Evolutionary conservation across 2,888 invertebrate genomes (phyloP).

Genomic region (Nesidiocoris tenuis): DNA sequence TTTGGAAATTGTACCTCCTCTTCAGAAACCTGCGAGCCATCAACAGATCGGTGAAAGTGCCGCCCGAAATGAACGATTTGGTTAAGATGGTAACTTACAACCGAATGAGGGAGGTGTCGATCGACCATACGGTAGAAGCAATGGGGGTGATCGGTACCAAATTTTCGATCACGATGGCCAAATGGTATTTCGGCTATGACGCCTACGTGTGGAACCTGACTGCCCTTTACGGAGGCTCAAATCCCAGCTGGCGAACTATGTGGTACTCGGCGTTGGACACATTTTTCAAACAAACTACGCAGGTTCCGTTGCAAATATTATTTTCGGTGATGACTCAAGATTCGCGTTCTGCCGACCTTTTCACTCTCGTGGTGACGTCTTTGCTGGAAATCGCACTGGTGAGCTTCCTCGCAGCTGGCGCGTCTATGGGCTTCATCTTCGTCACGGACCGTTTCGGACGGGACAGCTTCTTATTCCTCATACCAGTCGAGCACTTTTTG

Average conservation of each 20-base stretch:
- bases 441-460: neutral
- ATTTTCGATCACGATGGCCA: neutral
- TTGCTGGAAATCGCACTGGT: neutral
- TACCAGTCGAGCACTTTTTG: neutral
- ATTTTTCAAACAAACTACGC: neutral
- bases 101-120: neutral
- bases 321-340: neutral
- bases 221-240: neutral
- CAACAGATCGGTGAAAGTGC: neutral
- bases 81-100: neutral
- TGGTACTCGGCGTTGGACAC: conserved; percentile 14
- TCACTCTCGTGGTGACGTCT: neutral
- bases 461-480: neutral
- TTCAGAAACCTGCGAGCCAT: conserved; percentile 1
- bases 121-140: neutral
- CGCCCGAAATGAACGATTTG: neutral
- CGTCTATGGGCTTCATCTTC: neutral
- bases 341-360: neutral
- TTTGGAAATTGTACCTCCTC: conserved; percentile 12
- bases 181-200: neutral
- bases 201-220: conserved; percentile 12
- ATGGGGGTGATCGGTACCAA: neutral
- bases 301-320: neutral
- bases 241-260: neutral
- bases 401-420: neutral